A percentile compares a stretch with the other conserved stretches of the same genome.
Conservation (phyloP, 2,797 vertebrate species). For the Sebastes aleutianus region DNA sequence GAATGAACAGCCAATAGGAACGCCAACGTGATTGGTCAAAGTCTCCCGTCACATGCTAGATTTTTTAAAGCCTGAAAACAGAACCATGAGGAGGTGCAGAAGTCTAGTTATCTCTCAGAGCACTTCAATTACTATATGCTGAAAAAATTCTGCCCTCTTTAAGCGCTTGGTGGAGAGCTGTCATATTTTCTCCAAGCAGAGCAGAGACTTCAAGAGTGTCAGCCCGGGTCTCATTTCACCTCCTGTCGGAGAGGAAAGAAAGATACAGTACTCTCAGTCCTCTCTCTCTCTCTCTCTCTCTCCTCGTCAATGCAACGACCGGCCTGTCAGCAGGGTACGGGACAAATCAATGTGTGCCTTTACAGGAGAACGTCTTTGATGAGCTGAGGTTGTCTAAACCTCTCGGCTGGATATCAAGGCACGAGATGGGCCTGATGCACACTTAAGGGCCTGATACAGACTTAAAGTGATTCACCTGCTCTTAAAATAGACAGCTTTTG, state of each 20-base stretch:
- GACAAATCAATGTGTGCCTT: slow-evolving; percentile 59
- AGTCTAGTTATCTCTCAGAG: no score
- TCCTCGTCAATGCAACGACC: slow-evolving; percentile 34
- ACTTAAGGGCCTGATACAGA: not conserved
- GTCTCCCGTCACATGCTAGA: no score
- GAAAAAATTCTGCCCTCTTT: not conserved
- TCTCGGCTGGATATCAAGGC: not conserved
- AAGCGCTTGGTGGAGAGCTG: not conserved
- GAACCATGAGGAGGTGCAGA: no score
- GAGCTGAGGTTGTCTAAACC: slow-evolving; percentile 15
- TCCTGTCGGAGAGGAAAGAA: slow-evolving; percentile 21
- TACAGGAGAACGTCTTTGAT: slow-evolving; percentile 37
- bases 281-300: slow-evolving; percentile 3
- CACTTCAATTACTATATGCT: no score
- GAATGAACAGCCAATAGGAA: no score
- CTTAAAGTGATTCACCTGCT: not conserved
- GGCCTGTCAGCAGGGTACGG: slow-evolving; percentile 41
- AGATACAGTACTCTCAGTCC: slow-evolving; percentile 32
- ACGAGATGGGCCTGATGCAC: not conserved
- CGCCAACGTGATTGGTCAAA: no score
- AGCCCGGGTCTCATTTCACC: slow-evolving; percentile 33
- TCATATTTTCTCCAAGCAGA: slow-evolving; percentile 17
- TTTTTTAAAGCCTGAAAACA: no score
- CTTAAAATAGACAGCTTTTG: not conserved
- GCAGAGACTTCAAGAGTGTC: slow-evolving; percentile 17